phyloP scores from a whole-genome alignment of 2,113 vertebrate genomes.

The Benitochromis conjunctus region DNA sequence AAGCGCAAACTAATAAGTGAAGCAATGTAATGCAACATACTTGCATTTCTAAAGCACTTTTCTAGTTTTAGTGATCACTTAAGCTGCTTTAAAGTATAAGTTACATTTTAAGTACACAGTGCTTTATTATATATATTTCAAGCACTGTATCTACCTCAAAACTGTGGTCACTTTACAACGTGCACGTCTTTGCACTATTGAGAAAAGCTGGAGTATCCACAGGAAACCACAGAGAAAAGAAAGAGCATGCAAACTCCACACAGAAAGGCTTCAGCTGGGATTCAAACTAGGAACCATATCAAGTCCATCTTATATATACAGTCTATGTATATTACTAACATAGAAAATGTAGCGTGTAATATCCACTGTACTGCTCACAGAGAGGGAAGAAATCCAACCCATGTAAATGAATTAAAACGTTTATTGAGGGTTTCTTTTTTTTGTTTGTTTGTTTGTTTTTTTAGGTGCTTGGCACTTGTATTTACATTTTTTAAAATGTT shows the following conservation, averaged over 20 bases:
- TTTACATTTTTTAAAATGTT: constrained; percentile 87
- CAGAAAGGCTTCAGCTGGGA: neutral
- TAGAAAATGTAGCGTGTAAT: neutral
- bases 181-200: neutral
- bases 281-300: neutral
- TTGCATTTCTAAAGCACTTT: neutral
- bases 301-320: neutral
- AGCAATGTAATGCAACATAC: neutral
- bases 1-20: neutral
- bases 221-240: neutral
- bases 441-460: constrained; percentile 41
- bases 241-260: neutral
- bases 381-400: constrained; percentile 19
- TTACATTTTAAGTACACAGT: neutral
- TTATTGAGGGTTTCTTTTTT: constrained; percentile 78
- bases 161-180: neutral
- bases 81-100: neutral
- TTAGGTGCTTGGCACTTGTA: constrained; percentile 94
- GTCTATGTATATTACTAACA: neutral
- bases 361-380: neutral
- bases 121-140: neutral
- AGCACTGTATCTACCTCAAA: neutral
- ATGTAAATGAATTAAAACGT: constrained; percentile 76
- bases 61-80: neutral
- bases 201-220: neutral